Base-by-base conservation (phyloP, 2,797 vertebrate species). In the Streptopelia turtur region DNA sequence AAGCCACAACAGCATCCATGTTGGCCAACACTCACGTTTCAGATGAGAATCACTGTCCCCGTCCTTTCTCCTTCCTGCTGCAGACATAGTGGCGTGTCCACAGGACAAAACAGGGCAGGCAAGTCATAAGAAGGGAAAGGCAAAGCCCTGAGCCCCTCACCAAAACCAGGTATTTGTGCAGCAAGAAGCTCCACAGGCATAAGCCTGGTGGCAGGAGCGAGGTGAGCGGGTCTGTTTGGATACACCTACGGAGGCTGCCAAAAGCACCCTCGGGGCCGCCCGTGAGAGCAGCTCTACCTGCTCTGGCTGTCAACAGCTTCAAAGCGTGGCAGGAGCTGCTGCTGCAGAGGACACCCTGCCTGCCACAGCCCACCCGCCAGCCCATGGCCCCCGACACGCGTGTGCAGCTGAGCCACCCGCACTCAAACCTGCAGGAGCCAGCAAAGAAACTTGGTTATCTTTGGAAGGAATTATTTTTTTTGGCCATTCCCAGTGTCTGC, bases 331-430 rank as follows among this genome's bases (percentile, higher is more conserved):
- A 14, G 39, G 22, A 52, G 53, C 78, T 39, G 43, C 74, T 0
- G 9, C 78, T 22, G 23, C 56, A 31, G 56, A 53, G 56, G 37
- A 7, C 57, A 8, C n/a, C n/a, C 22, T 53, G 49, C 68, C 49
- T 9, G 39, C 68, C 22, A 10, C n/a, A 35, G 59, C 52, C 41
- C 69, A 11, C 16, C 56, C 2, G 1, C 50, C 9, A 20, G n/a
- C 8, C 45, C 9, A 6, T 8, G 2, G 59, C 55, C 55, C 17
- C 3, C 4, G 24, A 59, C 35, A 33, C 6, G 24, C 1, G 5
- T 28, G 24, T 28, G 35, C 45, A 41, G 65, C 41, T 49, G 24
- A 15, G 45, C 35, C 24, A 12, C 30, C 35, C 3, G 3, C 20
- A 14, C 35, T 10, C 30, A 6, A 16, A 33, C 0, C 2, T n/a